Conservation (phyloP, 2,888 invertebrate genomes). For the Bellardia bayeri region DNA sequence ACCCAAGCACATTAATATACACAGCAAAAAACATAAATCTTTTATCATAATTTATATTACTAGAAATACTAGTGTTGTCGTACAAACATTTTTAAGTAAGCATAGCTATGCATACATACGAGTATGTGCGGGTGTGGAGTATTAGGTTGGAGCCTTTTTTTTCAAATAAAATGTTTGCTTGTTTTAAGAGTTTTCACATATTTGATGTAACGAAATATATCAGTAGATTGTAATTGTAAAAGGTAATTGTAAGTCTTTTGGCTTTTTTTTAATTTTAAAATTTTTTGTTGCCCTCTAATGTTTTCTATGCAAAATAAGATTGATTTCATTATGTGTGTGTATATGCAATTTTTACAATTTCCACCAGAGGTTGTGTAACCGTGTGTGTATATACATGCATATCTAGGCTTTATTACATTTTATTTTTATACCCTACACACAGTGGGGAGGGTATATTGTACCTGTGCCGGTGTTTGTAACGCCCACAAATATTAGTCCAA, state of each 20-base stretch:
- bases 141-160: not conserved
- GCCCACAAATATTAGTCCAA: too few species aligned
- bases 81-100: too few species aligned
- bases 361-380: not conserved
- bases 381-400: not conserved
- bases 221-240: too few species aligned
- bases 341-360: not conserved
- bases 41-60: conserved; percentile 28
- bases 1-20: not conserved
- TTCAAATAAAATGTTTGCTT: too few species aligned
- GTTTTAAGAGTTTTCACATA: too few species aligned
- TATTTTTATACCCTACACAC: not conserved
- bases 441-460: too few species aligned
- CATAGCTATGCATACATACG: too few species aligned
- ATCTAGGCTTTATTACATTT: conserved; percentile 33
- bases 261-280: not conserved
- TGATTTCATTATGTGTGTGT: conserved; percentile 57
- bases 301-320: conserved; percentile 42
- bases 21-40: conserved; percentile 3
- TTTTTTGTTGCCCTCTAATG: not conserved
- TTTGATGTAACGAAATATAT: too few species aligned
- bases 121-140: not conserved
- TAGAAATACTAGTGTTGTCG: not conserved
- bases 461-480: too few species aligned
- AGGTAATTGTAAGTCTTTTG: too few species aligned